Evolutionary conservation across 2,888 invertebrate genomes (phyloP), one percentile per base, ranked within the genome.

Genomic region (Macropis europaea): DNA sequence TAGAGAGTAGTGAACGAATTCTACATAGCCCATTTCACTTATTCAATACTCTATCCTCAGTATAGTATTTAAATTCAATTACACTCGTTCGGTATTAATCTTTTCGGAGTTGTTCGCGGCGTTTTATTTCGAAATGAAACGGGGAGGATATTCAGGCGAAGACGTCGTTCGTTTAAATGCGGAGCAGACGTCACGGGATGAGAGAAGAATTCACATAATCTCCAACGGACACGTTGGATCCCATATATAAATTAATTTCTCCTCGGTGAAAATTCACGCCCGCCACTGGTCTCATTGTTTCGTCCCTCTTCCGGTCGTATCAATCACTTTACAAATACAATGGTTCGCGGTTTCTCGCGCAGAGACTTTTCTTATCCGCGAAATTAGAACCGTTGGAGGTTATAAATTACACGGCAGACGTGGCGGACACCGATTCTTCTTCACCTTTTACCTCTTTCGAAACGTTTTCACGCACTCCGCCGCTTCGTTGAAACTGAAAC

Each of bases 301-400:
- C 63, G 17, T 24, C 52, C 11, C 43, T 15, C 22, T 62, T 69
- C 17, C 38, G 24, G 19, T 5, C 42, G 50, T 63, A 67, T 67
- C 66, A 63, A 67, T 67, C 66, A 52, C 38, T 63, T n/a, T 62
- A 52, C 45, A 15, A 24, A 24, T 30, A 62, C 36, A 52, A 15
- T 38, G 24, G 53, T 19, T 22, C 24, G 24, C 38, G 32, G 38
- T 63, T 40, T 32, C n/a, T 36, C n/a, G n/a, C n/a, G n/a, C 47
- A n/a, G 38, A 63, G 50, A 47, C 52, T 62, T 62, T 63, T 67
- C 66, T 67, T 67, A 63, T 63, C 50, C 43, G 38, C 36, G 66
- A 53, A 45, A 52, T 53, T 52, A 62, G 36, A 63, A 61, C 40
- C 36, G 38, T 47, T 32, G 38, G 11, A 22, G 45, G 40, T 48